Conservation (phyloP, 2,888 invertebrate genomes). For the Sphaerophoria taeniata region DNA sequence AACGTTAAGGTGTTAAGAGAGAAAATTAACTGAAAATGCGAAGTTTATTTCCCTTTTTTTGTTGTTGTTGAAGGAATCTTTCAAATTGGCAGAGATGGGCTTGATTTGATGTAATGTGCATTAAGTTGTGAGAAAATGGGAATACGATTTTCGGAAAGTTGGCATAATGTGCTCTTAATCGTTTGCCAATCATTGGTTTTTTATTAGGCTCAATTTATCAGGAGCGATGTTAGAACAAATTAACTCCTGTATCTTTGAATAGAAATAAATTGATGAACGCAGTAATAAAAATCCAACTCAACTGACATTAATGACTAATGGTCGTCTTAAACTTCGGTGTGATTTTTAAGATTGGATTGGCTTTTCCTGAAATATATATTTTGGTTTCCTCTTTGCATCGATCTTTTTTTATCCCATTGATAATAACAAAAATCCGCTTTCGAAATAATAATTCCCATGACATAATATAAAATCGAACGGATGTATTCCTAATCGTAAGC, state of each 20-base stretch:
- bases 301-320: neutral
- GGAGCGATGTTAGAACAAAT: constrained; percentile 16
- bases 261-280: constrained; percentile 18
- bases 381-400: too few species aligned
- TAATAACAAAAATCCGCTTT: too few species aligned
- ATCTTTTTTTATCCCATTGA: too few species aligned
- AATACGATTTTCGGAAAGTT: constrained; percentile 11
- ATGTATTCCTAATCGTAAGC: too few species aligned
- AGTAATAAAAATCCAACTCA: neutral
- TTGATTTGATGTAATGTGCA: neutral
- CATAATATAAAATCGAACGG: neutral
- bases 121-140: neutral
- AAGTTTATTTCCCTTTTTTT: neutral
- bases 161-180: constrained; percentile 27
- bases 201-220: constrained; percentile 26
- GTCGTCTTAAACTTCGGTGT: neutral
- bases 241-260: constrained; percentile 26
- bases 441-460: constrained; percentile 23
- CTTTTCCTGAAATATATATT: too few species aligned
- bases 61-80: neutral
- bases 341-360: too few species aligned
- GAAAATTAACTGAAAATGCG: constrained; percentile 39
- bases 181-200: constrained; percentile 31
- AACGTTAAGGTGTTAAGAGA: constrained; percentile 36
- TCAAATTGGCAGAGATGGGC: neutral